These are phyloP conservation scores for Sinocyclocheilus anophthalmus DNA, from an alignment of 2,113 vertebrate genomes.

Conservation along the genomic window DNA sequence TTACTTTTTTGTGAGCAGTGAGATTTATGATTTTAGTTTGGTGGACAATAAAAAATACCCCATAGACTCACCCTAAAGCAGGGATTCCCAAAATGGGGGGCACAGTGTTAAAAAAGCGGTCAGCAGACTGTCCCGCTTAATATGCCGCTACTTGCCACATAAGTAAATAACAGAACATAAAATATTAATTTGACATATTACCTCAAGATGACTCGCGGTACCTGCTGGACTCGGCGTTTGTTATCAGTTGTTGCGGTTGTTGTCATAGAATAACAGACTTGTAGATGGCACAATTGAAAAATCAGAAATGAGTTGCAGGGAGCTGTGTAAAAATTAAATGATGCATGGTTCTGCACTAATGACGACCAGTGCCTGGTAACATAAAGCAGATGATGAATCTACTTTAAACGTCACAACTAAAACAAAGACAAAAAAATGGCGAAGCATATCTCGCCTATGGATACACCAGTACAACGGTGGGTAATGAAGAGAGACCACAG, in stretches of 20 bases:
- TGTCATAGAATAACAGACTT: neutral
- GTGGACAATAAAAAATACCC: neutral
- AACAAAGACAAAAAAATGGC: neutral
- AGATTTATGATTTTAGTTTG: neutral
- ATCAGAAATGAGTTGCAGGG: neutral
- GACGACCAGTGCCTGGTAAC: no score
- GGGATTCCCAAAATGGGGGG: no score
- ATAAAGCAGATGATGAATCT: neutral
- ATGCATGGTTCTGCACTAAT: neutral
- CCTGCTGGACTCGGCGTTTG: neutral
- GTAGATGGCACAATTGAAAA: neutral
- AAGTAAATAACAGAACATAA: neutral
- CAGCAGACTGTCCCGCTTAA: neutral
- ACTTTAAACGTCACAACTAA: neutral
- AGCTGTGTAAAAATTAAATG: neutral
- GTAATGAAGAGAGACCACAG: neutral
- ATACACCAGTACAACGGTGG: neutral
- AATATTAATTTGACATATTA: neutral
- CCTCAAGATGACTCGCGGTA: neutral
- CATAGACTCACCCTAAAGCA: neutral
- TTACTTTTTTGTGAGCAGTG: neutral
- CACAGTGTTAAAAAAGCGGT: neutral
- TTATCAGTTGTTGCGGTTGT: neutral
- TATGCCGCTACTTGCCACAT: neutral
- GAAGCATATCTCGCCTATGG: neutral